Percentiles rank a stretch among this genome's conserved stretches.
Evolutionary conservation across 2,113 vertebrate species (phyloP).

Genomic region (Cochlearius cochlearius): DNA sequence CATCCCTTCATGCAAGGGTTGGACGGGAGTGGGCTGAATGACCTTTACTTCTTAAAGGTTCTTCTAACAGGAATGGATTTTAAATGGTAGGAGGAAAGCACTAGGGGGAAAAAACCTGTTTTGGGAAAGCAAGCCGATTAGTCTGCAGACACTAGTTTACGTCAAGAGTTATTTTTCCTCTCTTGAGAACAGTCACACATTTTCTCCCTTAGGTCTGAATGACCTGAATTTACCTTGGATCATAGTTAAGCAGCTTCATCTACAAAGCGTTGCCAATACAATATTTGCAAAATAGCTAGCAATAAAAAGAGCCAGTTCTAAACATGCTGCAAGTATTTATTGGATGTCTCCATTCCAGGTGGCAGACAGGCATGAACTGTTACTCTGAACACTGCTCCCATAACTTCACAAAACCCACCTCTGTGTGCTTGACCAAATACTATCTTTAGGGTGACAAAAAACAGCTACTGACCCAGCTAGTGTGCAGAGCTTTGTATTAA

Average conservation of each 20-base stretch:
- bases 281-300: neutral
- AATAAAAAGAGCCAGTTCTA: neutral
- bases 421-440: neutral
- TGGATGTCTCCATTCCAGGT: neutral
- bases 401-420: neutral
- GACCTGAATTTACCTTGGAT: neutral
- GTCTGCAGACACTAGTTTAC: neutral
- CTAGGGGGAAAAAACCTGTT: too few species aligned
- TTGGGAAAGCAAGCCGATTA: neutral
- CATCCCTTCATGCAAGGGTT: neutral
- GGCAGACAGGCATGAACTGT: neutral
- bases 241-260: neutral
- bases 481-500: neutral
- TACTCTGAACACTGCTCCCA: neutral
- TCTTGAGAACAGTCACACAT: neutral
- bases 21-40: rapidly evolving
- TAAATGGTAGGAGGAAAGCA: neutral
- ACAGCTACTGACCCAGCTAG: neutral
- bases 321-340: neutral
- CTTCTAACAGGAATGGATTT: neutral
- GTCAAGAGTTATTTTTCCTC: neutral
- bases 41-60: neutral
- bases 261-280: neutral
- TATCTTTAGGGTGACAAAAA: neutral
- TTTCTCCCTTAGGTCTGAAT: neutral